Percentiles rank a stretch among this genome's conserved stretches.
These are phyloP conservation scores for Hipposideros larvatus DNA, from an alignment of 2,797 vertebrate species.

Conservation along the genomic window DNA sequence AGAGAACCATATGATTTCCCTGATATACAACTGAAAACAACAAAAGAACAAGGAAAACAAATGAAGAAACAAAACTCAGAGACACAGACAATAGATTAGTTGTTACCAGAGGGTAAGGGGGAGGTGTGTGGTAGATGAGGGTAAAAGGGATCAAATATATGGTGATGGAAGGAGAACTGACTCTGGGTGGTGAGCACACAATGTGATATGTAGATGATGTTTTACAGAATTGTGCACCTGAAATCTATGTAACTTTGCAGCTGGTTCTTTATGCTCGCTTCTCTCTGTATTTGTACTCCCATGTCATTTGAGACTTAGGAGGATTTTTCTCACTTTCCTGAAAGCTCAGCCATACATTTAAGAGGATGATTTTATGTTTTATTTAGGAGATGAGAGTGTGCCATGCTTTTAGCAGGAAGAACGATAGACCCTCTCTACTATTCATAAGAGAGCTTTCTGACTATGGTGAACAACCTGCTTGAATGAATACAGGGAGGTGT, in stretches of 20 bases:
- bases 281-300: not conserved
- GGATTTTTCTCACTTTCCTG: not conserved
- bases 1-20: too few species aligned
- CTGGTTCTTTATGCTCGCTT: not conserved
- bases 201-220: too few species aligned
- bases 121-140: too few species aligned
- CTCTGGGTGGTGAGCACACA: too few species aligned
- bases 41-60: too few species aligned
- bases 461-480: not conserved
- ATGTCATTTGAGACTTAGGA: not conserved
- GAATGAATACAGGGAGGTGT: not conserved
- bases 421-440: not conserved
- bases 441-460: not conserved
- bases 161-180: too few species aligned
- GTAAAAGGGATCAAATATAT: too few species aligned
- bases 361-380: not conserved
- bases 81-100: too few species aligned
- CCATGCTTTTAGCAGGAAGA: not conserved
- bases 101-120: too few species aligned
- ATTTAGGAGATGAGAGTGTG: not conserved
- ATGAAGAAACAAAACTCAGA: too few species aligned
- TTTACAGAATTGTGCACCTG: too few species aligned
- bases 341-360: not conserved
- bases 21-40: too few species aligned
- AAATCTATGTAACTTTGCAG: not conserved